Base-by-base conservation (phyloP, 2,888 invertebrate species). In the Lacanobia wlatinum region DNA sequence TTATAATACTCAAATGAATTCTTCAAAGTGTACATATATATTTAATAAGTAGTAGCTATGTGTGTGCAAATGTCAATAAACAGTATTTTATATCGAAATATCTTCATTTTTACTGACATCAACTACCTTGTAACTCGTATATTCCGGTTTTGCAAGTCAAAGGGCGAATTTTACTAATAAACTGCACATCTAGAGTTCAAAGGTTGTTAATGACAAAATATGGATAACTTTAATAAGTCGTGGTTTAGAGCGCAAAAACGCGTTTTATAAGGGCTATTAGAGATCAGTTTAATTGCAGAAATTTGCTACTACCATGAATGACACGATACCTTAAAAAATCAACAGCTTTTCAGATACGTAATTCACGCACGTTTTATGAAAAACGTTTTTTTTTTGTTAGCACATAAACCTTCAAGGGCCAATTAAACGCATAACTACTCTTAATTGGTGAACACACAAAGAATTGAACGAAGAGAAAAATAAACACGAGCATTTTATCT, bases 401-500 rank as follows among this genome's bases (percentile, higher is more conserved):
- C n/a, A 46, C 23, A 23, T 14, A n/a, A 6, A 12, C 43, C 4
- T 43, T 34, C 34, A 34, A 34, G 34, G 2, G 2, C 4, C 6
- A n/a, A 14, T 28, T 7, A 34, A 43, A 40, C 14, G 0, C 21
- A 38, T 16, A 53, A 2, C 21, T 50, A 8, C 34, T 38, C 4
- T 18, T 0, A 34, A n/a, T 50, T 50, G n/a, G 43, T 59, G 43
- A 7, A 59, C 8, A 18, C 46, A 43, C 7, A 28, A 56, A 34
- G 40, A 14, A 62, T 34, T 2, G 14, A 59, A 65, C 48, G 56
- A 56, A 50, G 56, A 76, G 67, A 40, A 56, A 76, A 73, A 73
- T 76, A 86, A 84, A 64, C 73, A 70, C 60, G 23, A 71, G 76
- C 67, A 83, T 87, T 90, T 91, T 92, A 65, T 87, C 80, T 92